Base-by-base conservation (phyloP, 2,888 invertebrate species). In the Anoncus sp. region DNA sequence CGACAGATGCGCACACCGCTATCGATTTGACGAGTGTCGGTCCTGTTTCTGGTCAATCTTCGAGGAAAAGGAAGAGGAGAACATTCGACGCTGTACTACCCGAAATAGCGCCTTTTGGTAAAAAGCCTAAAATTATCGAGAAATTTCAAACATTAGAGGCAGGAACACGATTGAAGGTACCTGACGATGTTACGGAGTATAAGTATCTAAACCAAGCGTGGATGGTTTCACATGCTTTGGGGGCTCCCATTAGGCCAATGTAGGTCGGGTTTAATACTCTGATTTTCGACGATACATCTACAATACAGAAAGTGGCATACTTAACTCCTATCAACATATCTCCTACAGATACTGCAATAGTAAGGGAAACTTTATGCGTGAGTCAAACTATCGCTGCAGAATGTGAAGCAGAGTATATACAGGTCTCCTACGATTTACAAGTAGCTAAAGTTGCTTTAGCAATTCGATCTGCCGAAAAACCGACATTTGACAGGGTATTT, bases 401-500 rank as follows among this genome's bases (percentile, higher is more conserved):
- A 76, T 81, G 81, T 62, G 47, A 81, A 38, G 78, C 84, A 77
- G 16, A 38, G 2, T 79, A 81, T 66, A 81, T 85, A 0, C 77
- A 85, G 80, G 84, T 87, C 3, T 83, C 86, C 2, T 86, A 85
- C 59, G 85, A 87, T 77, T 78, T 87, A 22, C 85, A 83, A 10
- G 84, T 86, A 18, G 83, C 84, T 1, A 85, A 83, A 81, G 70
- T 85, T 14, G 84, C 85, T 9, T 66, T 82, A 2, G 78, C 82
- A 76, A 83, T 87, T 22, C 85, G 87, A 81, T 18, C 71, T n/a
- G 78, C 31, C 60, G 85, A 88, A 67, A 49, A 55, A 40, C 82
- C 85, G 63, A 79, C 67, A 80, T 89, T 85, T 83, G 81, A 87
- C 60, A 85, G 87, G 70, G 16, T 90, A 76, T 90, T 89, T 76